A percentile compares a stretch with the other conserved stretches of the same genome.
Evolutionary conservation across 2,888 invertebrate genomes (phyloP).

Genomic region (Aquatica leii): DNA sequence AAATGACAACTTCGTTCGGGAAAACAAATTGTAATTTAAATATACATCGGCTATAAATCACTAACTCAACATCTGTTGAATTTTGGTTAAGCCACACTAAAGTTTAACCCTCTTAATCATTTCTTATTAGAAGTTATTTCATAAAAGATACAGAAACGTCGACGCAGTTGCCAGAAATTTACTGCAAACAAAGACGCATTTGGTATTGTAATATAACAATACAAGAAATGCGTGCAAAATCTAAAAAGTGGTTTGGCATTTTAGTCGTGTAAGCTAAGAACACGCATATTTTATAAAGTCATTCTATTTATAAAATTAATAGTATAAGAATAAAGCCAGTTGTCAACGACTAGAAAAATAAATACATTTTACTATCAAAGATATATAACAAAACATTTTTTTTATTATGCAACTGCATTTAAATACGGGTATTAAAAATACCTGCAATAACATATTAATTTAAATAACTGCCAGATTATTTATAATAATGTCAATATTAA

Average conservation of each 20-base stretch:
- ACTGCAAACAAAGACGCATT: constrained; percentile 22
- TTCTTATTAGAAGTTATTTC: constrained; percentile 43
- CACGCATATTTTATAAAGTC: constrained; percentile 46
- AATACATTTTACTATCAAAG: too few species aligned
- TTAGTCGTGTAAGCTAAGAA: constrained; percentile 40
- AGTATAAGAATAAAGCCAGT: neutral
- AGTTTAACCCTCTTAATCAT: constrained; percentile 53
- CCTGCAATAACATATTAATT: too few species aligned
- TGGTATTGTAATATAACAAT: constrained; percentile 20
- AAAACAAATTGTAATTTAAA: constrained; percentile 49
- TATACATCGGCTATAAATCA: constrained; percentile 50
- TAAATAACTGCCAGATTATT: too few species aligned
- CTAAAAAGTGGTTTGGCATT: constrained; percentile 36
- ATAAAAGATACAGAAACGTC: constrained; percentile 44
- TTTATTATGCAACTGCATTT: too few species aligned
- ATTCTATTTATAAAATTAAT: constrained; percentile 45
- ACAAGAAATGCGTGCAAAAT: constrained; percentile 36
- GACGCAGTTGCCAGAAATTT: constrained; percentile 14
- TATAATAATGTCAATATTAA: too few species aligned
- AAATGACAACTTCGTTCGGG: constrained; percentile 24
- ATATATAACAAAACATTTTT: too few species aligned
- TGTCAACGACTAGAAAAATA: too few species aligned
- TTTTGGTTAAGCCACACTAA: constrained; percentile 49
- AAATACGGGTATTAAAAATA: too few species aligned
- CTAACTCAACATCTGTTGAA: constrained; percentile 51